Base-by-base conservation (phyloP, 2,888 invertebrate genomes). In the Eumerus sabulonum region DNA sequence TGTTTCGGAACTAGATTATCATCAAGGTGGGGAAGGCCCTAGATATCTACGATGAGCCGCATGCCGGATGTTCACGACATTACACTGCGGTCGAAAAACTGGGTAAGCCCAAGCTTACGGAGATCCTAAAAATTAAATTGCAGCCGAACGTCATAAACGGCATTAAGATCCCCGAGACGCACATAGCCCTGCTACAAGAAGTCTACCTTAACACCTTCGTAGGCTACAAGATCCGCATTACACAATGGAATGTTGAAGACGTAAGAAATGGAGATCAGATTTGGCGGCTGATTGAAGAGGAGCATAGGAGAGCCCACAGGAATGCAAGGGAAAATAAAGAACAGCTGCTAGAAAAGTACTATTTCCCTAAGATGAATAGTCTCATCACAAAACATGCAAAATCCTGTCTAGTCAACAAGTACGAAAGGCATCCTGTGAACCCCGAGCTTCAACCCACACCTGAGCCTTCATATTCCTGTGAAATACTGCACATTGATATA, bases 1-100 rank as follows among this genome's bases (percentile, higher is more conserved):
- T 73, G 27, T 7, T 68, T 27, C 56, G 56, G n/a, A 81, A 82
- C 13, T 77, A 83, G 44, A 45, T 82, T 51, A 59, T 82, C 11
- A 51, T 82, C 0, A 60, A 13, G 13, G 60, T 59, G 18, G 73
- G 70, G 1, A 63, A 59, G 1, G 57, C n/a, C n/a, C 54, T 1
- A 13, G 53, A 0, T 13, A 36, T 3, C 48, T 59, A 1, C 35
- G 44, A 27, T 54, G 73, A 47, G 44, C n/a, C 73, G 59, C 67
- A 77, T 53, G 67, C 67, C 16, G 71, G 74, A 1, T 60, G 67
- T 53, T 38, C 48, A 13, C 13, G 72, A 12, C 47, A 72, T 9
- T 72, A 76, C 19, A 40, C 40, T 1, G 11, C 53, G 4, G n/a
- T 38, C 3, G 35, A 67, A 3, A 48, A 66, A 0, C 57, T 64